These are phyloP conservation scores for Rhabdophis nuchalis DNA, from an alignment of 2,797 vertebrate species.

Conservation along the genomic window DNA sequence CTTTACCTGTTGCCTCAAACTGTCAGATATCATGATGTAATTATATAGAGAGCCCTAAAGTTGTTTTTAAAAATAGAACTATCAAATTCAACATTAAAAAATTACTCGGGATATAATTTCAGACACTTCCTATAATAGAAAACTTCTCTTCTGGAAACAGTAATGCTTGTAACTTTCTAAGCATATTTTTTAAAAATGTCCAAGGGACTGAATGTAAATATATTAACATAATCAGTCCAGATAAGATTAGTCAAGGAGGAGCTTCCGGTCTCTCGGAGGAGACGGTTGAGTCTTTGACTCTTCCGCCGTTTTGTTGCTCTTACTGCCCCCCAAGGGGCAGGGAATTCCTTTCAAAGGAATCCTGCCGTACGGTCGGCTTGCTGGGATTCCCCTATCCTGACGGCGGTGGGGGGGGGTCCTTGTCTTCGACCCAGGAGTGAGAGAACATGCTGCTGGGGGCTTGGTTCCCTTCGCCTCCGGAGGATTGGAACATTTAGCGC, in stretches of 20 bases:
- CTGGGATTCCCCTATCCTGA: too few species aligned
- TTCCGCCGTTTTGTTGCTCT: too few species aligned
- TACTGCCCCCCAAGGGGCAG: too few species aligned
- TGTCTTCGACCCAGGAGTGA: too few species aligned
- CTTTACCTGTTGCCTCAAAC: neutral
- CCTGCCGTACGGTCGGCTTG: too few species aligned
- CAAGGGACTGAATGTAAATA: neutral
- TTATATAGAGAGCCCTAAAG: neutral
- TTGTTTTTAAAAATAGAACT: neutral
- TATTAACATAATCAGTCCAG: conserved; percentile 4
- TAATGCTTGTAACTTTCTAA: neutral
- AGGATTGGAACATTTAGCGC: too few species aligned
- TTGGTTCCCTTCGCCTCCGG: too few species aligned
- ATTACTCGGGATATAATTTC: neutral
- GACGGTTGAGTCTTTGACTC: too few species aligned
- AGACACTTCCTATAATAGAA: neutral
- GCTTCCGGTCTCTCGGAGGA: too few species aligned
- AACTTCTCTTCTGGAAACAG: neutral
- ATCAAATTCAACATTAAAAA: neutral
- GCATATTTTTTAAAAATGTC: neutral
- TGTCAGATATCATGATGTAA: neutral
- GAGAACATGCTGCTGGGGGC: too few species aligned
- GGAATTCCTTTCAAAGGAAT: too few species aligned
- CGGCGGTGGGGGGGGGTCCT: too few species aligned
- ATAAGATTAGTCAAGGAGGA: neutral